A percentile compares a stretch with the other conserved stretches of the same genome.
Conservation (phyloP, 2,113 vertebrate genomes). For the Pitta sordida region DNA sequence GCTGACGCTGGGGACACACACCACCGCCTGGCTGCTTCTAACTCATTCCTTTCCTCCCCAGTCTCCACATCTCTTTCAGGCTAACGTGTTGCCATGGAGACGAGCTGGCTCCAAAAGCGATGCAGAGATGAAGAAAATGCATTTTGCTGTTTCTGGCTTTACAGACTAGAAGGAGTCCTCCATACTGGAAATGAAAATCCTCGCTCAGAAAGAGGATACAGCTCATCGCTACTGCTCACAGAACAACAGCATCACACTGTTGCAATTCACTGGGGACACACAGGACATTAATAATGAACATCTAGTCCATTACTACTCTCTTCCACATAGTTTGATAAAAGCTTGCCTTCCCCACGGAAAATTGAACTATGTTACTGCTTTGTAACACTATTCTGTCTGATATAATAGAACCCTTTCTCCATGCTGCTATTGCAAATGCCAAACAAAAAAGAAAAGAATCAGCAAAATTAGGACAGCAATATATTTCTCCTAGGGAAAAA, state of each 20-base stretch:
- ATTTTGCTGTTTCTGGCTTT: constrained; percentile 38
- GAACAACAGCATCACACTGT: neutral
- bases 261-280: neutral
- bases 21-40: constrained; percentile 70
- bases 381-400: neutral
- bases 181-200: neutral
- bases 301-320: constrained; percentile 24
- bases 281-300: constrained; percentile 28
- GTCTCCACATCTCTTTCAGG: constrained; percentile 73
- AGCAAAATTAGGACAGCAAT: neutral
- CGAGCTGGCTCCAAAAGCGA: constrained; percentile 63
- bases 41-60: constrained; percentile 53
- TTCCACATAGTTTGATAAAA: neutral
- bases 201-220: neutral
- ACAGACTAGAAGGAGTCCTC: neutral
- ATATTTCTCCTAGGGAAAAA: neutral
- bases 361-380: neutral
- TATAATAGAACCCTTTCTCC: neutral
- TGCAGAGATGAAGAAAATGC: constrained; percentile 65
- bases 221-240: neutral
- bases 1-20: constrained; percentile 71
- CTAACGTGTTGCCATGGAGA: constrained; percentile 87
- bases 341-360: neutral
- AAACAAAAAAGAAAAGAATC: neutral
- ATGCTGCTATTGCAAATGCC: neutral